Conservation (phyloP, 92 coral and sea anemone species). For the Epizoanthus illoricatus region DNA sequence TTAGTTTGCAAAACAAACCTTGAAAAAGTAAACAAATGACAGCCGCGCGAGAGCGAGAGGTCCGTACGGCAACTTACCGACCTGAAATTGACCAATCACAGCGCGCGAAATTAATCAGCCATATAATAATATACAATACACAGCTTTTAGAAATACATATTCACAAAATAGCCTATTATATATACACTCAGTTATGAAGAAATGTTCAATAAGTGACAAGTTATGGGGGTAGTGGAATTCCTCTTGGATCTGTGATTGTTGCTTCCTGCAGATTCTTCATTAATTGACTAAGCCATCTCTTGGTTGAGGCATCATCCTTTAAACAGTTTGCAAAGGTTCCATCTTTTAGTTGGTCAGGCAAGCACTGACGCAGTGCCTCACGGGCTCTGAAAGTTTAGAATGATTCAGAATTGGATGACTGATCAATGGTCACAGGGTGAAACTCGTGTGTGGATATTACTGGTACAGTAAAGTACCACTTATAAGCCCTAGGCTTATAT, state of each 20-base stretch:
- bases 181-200: not conserved
- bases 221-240: conserved; percentile 89
- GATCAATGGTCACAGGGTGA: not conserved
- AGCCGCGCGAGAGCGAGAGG: too few relatives aligned
- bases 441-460: too few relatives aligned
- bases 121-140: too few relatives aligned
- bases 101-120: too few relatives aligned
- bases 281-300: conserved; percentile 95
- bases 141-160: too few relatives aligned
- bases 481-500: not conserved
- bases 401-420: not conserved
- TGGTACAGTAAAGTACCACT: not conserved
- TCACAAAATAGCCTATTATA: too few relatives aligned
- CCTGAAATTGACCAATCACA: too few relatives aligned
- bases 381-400: conserved; percentile 72
- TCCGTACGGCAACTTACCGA: too few relatives aligned
- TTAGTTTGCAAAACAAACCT: too few relatives aligned
- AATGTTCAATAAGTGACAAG: not conserved
- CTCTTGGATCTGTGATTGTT: conserved; percentile 83
- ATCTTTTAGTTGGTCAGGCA: conserved; percentile 98
- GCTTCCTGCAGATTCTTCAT: conserved; percentile 96
- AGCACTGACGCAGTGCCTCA: conserved; percentile 95
- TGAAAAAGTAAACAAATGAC: too few relatives aligned
- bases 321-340: conserved; percentile 94
- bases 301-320: conserved; percentile 95